Percentiles rank a stretch among this genome's conserved stretches.
These are phyloP conservation scores for Cryptosula pallasiana DNA, from an alignment of 2,888 invertebrate genomes.

Conservation along the genomic window DNA sequence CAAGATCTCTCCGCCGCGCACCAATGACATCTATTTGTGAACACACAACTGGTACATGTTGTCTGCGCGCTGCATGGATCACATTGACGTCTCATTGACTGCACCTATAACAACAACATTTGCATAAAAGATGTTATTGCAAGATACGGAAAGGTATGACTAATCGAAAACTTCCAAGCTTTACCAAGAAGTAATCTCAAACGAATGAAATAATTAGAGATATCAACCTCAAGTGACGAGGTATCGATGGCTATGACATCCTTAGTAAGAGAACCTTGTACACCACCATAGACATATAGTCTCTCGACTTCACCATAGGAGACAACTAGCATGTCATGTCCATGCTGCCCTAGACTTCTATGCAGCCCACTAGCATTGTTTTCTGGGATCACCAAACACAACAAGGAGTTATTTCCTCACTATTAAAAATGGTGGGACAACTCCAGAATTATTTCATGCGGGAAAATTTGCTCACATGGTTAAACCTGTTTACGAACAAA, in stretches of 20 bases:
- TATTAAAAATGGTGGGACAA: no score
- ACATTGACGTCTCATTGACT: not conserved
- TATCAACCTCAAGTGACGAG: not conserved
- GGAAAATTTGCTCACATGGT: no score
- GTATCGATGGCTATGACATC: conserved; percentile 1
- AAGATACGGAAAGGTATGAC: no score
- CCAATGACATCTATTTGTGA: not conserved
- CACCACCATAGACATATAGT: conserved; percentile 18
- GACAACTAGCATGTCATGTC: not conserved
- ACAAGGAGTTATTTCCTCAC: no score
- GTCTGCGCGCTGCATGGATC: not conserved
- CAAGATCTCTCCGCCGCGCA: not conserved
- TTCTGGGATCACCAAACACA: no score
- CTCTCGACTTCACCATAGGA: not conserved
- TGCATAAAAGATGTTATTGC: no score
- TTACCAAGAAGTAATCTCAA: no score
- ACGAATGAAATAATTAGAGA: not conserved
- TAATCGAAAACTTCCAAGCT: no score
- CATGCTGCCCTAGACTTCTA: not conserved
- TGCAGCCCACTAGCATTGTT: no score
- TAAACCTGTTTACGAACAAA: no score
- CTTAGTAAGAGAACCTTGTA: not conserved
- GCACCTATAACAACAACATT: no score
- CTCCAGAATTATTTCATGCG: no score
- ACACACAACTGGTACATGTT: not conserved